Evolutionary conservation across 1,140 invertebrate genomes (phyloP), one percentile per base, ranked within the genome.

Genomic region (Tribolium castaneum): DNA sequence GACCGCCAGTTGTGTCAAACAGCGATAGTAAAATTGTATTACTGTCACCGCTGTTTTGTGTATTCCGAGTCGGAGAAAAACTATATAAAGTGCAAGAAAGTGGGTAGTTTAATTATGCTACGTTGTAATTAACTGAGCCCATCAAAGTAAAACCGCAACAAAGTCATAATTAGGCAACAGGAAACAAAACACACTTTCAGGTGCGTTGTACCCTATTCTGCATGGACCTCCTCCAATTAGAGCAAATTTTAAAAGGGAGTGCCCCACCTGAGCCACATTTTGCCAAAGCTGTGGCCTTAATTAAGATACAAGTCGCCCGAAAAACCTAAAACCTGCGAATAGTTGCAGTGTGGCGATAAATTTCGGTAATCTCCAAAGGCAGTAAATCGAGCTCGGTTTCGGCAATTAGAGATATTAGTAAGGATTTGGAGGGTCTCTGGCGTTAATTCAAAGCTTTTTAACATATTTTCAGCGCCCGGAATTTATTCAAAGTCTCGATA

Each of bases 321-420:
- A 66, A 66, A 66, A 66, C 25, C 9, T 30, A 12, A 66, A 66
- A 59, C 54, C 54, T 59, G 19, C 9, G 54, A 66, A 66, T 66
- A 66, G 56, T 62, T 62, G 22, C 56, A 25, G 12, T 52, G 16
- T 19, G 12, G 14, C 30, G 35, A 66, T 66, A 66, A 66, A 66
- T 66, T 66, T 13, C 3, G 30, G 59, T 66, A 66, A 66, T 66
- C 59, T 66, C 22, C 6, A 12, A 66, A 12, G 34, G 59, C 59
- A 34, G 59, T 66, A 66, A 66, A 66, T 66, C 59, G 59, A 66
- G 59, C 59, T 66, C 59, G 59, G 59, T 66, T 66, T 66, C 59
- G 59, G 59, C 59, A 66, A 66, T 66, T 66, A 66, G 59, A 35
- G 59, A 66, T 66, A 66, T 66, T 66, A 66, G 59, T 66, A 66